These are phyloP conservation scores for Hoplodrina ambigua DNA, from an alignment of 2,888 invertebrate genomes.

Conservation along the genomic window DNA sequence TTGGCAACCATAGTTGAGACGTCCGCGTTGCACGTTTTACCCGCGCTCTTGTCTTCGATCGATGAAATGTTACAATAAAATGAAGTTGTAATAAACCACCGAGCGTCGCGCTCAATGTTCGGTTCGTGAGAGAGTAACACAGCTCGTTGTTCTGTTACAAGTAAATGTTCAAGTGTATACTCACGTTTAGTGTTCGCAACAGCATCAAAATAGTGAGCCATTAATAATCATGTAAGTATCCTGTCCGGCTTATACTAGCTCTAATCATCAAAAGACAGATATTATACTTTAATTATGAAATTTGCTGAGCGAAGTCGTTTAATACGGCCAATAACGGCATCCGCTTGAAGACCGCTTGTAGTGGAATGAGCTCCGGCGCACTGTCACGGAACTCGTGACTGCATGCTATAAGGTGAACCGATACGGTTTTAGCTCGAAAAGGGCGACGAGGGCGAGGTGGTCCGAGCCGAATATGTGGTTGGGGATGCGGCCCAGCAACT, in stretches of 20 bases:
- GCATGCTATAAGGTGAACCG: constrained; percentile 63
- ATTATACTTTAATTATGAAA: not conserved
- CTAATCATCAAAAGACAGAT: not conserved
- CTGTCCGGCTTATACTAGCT: not conserved
- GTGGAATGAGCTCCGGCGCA: not conserved
- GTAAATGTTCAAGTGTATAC: too few species aligned
- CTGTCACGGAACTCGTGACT: constrained; percentile 1
- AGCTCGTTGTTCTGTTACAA: too few species aligned
- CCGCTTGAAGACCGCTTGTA: too few species aligned
- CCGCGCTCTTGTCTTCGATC: too few species aligned
- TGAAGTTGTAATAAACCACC: too few species aligned
- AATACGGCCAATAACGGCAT: not conserved
- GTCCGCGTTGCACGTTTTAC: too few species aligned
- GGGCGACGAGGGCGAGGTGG: constrained; percentile 95
- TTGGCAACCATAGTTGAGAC: too few species aligned
- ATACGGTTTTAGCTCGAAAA: constrained; percentile 89
- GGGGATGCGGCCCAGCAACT: constrained; percentile 91
- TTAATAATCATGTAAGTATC: not conserved
- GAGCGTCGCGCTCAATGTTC: too few species aligned
- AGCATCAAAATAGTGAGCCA: not conserved
- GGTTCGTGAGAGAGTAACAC: too few species aligned
- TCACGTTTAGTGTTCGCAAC: not conserved
- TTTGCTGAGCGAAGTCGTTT: not conserved
- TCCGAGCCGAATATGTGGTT: constrained; percentile 94
- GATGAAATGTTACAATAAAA: too few species aligned